A percentile compares a stretch with the other conserved stretches of the same genome.
Conservation (phyloP, 1,140 invertebrate species). For the Anastrepha ludens region DNA sequence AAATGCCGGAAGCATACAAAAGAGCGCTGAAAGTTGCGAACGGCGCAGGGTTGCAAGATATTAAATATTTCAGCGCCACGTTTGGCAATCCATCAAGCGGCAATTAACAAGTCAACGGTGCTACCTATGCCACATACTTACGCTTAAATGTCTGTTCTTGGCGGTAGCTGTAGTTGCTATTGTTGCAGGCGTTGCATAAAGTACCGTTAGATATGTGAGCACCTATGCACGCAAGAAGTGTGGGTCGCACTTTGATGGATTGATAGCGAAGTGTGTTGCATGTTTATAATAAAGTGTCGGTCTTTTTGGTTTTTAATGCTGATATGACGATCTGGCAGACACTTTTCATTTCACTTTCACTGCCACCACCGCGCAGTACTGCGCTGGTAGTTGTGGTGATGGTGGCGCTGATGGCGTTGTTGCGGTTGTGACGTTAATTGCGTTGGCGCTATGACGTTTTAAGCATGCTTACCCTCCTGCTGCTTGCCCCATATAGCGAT, state of each 20-base stretch:
- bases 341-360: constrained; percentile 12
- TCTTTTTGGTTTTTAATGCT: background rate
- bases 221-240: background rate
- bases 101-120: constrained; percentile 40
- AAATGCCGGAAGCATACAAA: constrained; percentile 35
- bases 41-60: constrained; percentile 12
- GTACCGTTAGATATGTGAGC: background rate
- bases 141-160: background rate
- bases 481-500: background rate
- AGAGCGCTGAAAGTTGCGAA: background rate
- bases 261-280: background rate
- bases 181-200: background rate
- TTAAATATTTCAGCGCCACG: constrained; percentile 35
- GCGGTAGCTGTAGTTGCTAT: background rate
- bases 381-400: background rate
- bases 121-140: background rate
- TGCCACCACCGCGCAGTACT: background rate
- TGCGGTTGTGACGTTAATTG: background rate
- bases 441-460: background rate
- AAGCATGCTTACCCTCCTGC: background rate
- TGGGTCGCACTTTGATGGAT: background rate
- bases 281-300: constrained; percentile 9
- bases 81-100: constrained; percentile 45
- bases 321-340: background rate
- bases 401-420: constrained; percentile 10